These are phyloP conservation scores for Bubo blakistoni DNA, from an alignment of 2,113 vertebrate species.

Conservation along the genomic window DNA sequence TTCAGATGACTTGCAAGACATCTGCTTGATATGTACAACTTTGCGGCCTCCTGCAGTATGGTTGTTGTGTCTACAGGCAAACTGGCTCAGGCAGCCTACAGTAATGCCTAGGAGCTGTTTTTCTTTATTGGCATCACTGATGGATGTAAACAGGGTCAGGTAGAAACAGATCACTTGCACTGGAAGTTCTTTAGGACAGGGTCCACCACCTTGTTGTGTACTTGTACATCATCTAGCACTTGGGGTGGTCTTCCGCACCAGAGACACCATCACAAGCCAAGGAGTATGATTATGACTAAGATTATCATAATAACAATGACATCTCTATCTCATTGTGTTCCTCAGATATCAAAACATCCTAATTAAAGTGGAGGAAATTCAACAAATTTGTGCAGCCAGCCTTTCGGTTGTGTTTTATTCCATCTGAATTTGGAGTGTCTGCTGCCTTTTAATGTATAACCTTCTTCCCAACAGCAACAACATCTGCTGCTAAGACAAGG, in stretches of 20 bases:
- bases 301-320: background rate
- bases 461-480: background rate
- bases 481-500: background rate
- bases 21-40: background rate
- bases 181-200: background rate
- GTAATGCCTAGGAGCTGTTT: background rate
- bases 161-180: background rate
- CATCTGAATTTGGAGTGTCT: background rate
- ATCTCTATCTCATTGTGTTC: background rate
- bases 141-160: background rate
- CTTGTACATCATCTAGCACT: background rate
- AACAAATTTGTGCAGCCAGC: background rate
- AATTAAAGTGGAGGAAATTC: background rate
- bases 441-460: conserved; percentile 24
- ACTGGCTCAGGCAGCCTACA: background rate
- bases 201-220: background rate
- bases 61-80: background rate
- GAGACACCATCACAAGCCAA: background rate
- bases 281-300: background rate
- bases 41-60: background rate
- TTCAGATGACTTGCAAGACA: background rate
- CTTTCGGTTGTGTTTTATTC: background rate
- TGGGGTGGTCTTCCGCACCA: background rate
- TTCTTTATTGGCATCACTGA: background rate
- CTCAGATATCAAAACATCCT: background rate